phyloP scores from a whole-genome alignment of 30 jellyfish, hydroid and myxozoan species.

The Hydra vulgaris region DNA sequence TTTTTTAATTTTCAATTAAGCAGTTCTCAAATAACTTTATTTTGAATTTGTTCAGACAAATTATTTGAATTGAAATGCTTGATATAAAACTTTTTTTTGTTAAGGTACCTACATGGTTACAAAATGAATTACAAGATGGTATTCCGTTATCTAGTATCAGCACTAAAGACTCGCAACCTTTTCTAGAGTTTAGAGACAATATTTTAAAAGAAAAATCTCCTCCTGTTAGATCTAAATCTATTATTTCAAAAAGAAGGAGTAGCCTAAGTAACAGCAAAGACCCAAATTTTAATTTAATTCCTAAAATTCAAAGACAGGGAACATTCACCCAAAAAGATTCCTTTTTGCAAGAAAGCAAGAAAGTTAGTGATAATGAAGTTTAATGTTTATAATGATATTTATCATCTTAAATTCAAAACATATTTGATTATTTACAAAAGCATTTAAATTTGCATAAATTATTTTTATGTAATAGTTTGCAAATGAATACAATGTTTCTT shows the following conservation, averaged over 20 bases:
- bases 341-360: background rate
- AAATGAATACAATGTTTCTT: too few relatives aligned
- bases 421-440: too few relatives aligned
- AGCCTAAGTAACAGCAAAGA: conserved; percentile 20
- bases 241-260: conserved; percentile 12
- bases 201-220: background rate
- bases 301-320: conserved; percentile 17
- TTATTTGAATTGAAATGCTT: background rate
- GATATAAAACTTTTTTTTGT: background rate
- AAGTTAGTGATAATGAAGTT: background rate
- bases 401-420: background rate
- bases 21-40: background rate
- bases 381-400: background rate
- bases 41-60: background rate
- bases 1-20: too few relatives aligned
- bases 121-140: conserved; percentile 57
- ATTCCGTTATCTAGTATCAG: conserved; percentile 49
- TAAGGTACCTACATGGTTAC: conserved; percentile 74
- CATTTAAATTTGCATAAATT: too few relatives aligned
- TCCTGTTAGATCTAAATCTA: conserved; percentile 16
- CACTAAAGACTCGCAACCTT: too few relatives aligned
- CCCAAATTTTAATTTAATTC: conserved; percentile 30
- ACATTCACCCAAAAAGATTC: conserved; percentile 12
- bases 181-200: conserved; percentile 12
- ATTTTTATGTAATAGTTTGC: too few relatives aligned